Conservation (phyloP, 2,888 invertebrate species). For the Drosophila phalerata region DNA sequence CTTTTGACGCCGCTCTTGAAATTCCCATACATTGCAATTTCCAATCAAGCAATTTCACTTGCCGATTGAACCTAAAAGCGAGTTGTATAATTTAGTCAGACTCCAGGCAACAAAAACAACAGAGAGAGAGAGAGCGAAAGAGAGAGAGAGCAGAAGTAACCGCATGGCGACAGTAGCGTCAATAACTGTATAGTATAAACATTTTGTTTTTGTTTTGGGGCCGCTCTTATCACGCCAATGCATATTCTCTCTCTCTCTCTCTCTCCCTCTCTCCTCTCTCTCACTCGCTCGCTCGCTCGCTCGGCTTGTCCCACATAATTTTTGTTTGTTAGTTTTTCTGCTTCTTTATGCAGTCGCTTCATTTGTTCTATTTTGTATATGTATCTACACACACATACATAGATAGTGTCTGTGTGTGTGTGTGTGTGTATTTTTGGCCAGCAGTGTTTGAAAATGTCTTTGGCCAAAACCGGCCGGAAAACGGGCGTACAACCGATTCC, state of each 20-base stretch:
- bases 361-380: slow-evolving; percentile 59
- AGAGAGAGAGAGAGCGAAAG: too few species aligned
- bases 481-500: slow-evolving; percentile 73
- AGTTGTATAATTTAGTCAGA: slow-evolving; percentile 61
- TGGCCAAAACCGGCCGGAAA: slow-evolving; percentile 79
- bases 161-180: slow-evolving; percentile 60
- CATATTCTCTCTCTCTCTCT: slow-evolving; percentile 5
- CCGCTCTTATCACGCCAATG: slow-evolving; percentile 44
- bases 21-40: slow-evolving; percentile 63
- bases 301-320: slow-evolving; percentile 76
- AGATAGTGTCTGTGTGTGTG: slow-evolving; percentile 1
- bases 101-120: slow-evolving; percentile 10
- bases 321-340: slow-evolving; percentile 80
- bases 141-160: slow-evolving; percentile 25
- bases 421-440: slow-evolving; percentile 68
- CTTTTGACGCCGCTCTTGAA: slow-evolving; percentile 37
- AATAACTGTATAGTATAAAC: slow-evolving; percentile 59
- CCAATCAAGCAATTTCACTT: slow-evolving; percentile 67
- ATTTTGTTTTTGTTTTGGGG: slow-evolving; percentile 39
- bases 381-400: neutral
- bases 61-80: slow-evolving; percentile 46
- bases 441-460: slow-evolving; percentile 57
- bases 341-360: slow-evolving; percentile 57
- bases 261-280: neutral
- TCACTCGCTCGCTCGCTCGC: slow-evolving; percentile 12